Conservation (phyloP, 2,888 invertebrate species). For the Ceratothoa steindachneri region DNA sequence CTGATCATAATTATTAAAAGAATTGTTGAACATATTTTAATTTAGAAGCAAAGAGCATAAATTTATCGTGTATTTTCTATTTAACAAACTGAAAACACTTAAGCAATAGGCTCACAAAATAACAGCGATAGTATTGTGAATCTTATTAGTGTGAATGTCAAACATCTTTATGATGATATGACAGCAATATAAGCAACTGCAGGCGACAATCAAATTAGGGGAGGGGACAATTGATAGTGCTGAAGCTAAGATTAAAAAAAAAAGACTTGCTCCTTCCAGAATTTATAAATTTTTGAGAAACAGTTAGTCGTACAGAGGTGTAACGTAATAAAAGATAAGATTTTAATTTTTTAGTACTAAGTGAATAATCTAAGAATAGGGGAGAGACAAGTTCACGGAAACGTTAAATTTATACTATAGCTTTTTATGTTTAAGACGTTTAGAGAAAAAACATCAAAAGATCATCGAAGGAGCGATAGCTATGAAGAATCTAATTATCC, state of each 20-base stretch:
- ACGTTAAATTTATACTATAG: not conserved
- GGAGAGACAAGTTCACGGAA: not conserved
- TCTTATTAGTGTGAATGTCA: no score
- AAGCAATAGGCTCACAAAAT: not conserved
- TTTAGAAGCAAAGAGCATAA: no score
- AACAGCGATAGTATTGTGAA: not conserved
- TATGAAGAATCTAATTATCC: not conserved
- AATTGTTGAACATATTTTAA: no score
- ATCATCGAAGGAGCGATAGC: not conserved
- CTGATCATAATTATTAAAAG: no score
- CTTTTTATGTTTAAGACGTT: no score
- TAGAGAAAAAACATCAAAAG: not conserved
- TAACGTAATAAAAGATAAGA: no score
- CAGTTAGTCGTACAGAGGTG: no score
- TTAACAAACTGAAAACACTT: no score
- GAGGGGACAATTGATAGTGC: not conserved
- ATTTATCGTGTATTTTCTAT: no score
- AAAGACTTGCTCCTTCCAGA: not conserved
- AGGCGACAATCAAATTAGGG: not conserved
- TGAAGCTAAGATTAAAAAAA: not conserved
- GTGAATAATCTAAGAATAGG: not conserved
- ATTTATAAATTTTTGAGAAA: not conserved
- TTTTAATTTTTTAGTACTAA: not conserved
- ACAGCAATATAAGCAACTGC: constrained; percentile 7
- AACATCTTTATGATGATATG: no score